Conservation (phyloP, 2,888 invertebrate species). For the Petrolisthes cinctipes region DNA sequence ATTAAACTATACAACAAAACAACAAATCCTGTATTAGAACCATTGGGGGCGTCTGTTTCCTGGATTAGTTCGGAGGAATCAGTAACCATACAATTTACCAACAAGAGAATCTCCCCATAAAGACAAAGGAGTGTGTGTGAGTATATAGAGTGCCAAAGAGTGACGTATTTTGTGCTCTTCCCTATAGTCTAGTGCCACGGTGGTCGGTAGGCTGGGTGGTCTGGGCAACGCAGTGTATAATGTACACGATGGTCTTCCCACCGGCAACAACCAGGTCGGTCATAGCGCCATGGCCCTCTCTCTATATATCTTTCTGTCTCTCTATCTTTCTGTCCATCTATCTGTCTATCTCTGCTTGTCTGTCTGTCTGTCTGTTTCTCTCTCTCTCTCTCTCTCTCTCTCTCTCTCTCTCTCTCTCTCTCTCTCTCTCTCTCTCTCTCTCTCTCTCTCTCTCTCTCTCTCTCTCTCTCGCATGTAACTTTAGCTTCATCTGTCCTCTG, state of each 20-base stretch:
- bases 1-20: no score
- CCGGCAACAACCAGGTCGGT: slow-evolving; percentile 35
- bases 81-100: no score
- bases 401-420: slow-evolving; percentile 16
- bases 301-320: not conserved
- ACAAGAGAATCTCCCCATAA: no score
- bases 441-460: slow-evolving; percentile 7
- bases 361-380: no score
- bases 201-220: slow-evolving; percentile 29
- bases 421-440: slow-evolving; percentile 13
- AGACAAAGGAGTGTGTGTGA: no score
- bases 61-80: no score
- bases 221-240: slow-evolving; percentile 1
- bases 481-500: not conserved
- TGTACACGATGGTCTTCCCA: slow-evolving; percentile 7
- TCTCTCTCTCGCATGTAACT: not conserved
- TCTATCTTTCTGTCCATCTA: no score
- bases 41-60: no score
- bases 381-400: not conserved
- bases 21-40: no score
- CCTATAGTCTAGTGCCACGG: slow-evolving; percentile 33
- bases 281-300: not conserved
- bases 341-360: no score
- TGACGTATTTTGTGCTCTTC: not conserved
- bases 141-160: not conserved